Evolutionary conservation across 1,140 invertebrate species (phyloP).

Genomic region (Neodiprion fabricii): DNA sequence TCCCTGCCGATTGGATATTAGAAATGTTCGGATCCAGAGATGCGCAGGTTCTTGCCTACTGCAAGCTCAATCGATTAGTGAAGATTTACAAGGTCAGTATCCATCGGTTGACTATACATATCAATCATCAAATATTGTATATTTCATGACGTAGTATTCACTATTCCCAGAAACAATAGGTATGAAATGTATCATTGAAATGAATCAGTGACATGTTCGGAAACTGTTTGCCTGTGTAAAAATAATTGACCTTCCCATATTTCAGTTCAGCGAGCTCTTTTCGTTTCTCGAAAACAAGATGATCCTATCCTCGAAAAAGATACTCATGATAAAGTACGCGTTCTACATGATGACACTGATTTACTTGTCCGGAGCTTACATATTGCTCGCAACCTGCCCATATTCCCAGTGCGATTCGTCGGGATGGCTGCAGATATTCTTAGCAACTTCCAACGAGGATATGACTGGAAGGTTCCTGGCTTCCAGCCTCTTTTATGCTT

Average conservation of each 20-base stretch:
- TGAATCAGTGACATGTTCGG: too few relatives aligned
- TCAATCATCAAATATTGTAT: too few relatives aligned
- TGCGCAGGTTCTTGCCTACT: background rate
- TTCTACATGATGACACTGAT: background rate
- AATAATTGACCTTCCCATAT: background rate
- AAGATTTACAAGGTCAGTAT: background rate
- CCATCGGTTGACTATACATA: too few relatives aligned
- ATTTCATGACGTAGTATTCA: too few relatives aligned
- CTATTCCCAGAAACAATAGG: too few relatives aligned
- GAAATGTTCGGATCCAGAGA: background rate
- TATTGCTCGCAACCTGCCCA: background rate
- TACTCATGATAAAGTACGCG: background rate
- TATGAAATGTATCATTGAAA: too few relatives aligned
- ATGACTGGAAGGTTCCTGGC: background rate
- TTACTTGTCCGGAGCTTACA: background rate
- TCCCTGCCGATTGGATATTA: background rate
- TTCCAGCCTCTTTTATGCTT: background rate
- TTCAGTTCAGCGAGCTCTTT: background rate
- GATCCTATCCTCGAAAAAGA: background rate
- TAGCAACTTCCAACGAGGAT: background rate
- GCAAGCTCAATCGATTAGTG: background rate
- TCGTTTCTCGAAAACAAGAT: background rate
- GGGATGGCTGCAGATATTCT: background rate
- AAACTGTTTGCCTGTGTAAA: too few relatives aligned
- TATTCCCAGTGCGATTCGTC: background rate